These are phyloP conservation scores for Geopemphigus sp. DNA, from an alignment of 1,140 invertebrate species.

Conservation along the genomic window DNA sequence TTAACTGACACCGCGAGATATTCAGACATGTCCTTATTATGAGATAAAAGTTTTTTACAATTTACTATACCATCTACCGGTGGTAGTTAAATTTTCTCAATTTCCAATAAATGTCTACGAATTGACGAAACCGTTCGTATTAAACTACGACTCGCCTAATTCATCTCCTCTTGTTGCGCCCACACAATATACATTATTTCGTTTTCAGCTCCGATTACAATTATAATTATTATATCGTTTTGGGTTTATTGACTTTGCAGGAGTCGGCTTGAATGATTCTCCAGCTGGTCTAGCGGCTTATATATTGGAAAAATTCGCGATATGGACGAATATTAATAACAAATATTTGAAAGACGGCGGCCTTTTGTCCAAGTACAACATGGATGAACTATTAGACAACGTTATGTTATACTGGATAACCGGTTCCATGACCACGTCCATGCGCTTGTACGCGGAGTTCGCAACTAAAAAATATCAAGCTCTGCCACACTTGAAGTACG, in stretches of 20 bases:
- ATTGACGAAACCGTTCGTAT: no score
- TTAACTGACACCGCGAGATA: no score
- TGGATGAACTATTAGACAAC: conserved; percentile 81
- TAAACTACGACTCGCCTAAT: no score
- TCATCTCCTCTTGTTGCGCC: no score
- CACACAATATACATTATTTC: no score
- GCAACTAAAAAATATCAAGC: not conserved
- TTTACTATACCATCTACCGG: no score
- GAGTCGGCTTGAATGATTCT: conserved; percentile 62
- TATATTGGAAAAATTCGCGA: conserved; percentile 72
- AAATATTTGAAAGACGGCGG: conserved; percentile 68
- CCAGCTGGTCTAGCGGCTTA: conserved; percentile 70
- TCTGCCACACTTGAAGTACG: not conserved
- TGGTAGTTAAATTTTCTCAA: no score
- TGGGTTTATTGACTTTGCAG: conserved; percentile 54
- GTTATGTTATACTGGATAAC: conserved; percentile 85
- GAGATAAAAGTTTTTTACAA: no score
- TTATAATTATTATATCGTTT: no score
- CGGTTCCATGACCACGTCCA: conserved; percentile 72
- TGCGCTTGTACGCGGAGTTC: conserved; percentile 72
- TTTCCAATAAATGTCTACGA: no score
- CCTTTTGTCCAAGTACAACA: conserved; percentile 60
- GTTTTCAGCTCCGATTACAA: no score
- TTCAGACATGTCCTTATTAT: no score
- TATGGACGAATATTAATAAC: conserved; percentile 65